These are phyloP conservation scores for Micrasema longulum DNA, from an alignment of 1,140 invertebrate species.

Conservation along the genomic window DNA sequence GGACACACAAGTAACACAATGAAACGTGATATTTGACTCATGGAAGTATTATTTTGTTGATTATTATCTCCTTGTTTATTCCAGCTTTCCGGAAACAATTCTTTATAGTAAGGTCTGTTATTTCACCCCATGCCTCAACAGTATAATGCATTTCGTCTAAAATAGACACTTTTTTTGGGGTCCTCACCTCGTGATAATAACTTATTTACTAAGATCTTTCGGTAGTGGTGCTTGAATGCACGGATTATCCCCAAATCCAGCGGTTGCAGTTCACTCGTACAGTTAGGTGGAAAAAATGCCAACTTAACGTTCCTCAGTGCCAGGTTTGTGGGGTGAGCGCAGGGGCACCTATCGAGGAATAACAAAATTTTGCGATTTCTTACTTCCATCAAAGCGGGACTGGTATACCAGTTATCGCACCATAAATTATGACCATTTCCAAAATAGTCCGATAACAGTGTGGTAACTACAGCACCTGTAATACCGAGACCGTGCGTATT, in stretches of 20 bases:
- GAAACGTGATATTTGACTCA: no score
- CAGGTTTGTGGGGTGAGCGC: slow-evolving; percentile 56
- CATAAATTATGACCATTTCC: no score
- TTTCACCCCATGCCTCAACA: slow-evolving; percentile 27
- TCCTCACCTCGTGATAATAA: slow-evolving; percentile 25
- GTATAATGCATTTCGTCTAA: slow-evolving; percentile 27
- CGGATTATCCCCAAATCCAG: slow-evolving; percentile 35
- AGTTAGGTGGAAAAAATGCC: slow-evolving; percentile 24
- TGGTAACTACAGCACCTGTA: no score
- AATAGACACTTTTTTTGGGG: slow-evolving; percentile 25
- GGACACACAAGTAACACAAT: no score
- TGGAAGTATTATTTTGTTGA: no score
- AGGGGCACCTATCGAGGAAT: slow-evolving; percentile 59
- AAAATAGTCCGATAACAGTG: no score
- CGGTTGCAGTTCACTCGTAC: slow-evolving; percentile 20
- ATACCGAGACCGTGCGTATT: no score
- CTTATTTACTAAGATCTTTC: slow-evolving; percentile 14
- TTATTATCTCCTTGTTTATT: slow-evolving; percentile 13
- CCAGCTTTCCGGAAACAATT: neutral
- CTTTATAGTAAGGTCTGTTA: slow-evolving; percentile 12
- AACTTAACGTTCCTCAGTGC: slow-evolving; percentile 61
- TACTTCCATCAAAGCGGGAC: slow-evolving; percentile 52
- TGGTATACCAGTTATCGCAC: no score
- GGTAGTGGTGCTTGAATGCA: slow-evolving; percentile 19
- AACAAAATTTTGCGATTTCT: slow-evolving; percentile 58